Base-by-base conservation (phyloP, 2,888 invertebrate species). In the Congeria kusceri region DNA sequence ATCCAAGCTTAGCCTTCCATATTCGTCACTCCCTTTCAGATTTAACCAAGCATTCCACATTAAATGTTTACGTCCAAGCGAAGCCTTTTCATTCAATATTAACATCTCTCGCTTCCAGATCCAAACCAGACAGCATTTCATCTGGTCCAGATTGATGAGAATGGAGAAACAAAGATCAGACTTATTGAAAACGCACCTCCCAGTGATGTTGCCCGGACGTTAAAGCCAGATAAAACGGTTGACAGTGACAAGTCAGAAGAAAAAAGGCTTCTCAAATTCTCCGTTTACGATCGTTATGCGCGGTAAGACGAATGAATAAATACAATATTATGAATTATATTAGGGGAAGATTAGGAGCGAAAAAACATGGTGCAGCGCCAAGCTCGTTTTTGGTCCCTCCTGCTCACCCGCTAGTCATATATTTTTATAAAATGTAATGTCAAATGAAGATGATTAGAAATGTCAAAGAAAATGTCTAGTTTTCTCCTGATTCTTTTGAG, bases 261-360 rank as follows among this genome's bases (percentile, higher is more conserved):
- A 62, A 67, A 18, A 39, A 72, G 18, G 11, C 58, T 2, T 59
- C 53, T 78, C 1, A 68, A 39, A 25, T 82, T 82, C 58, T 65
- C 74, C 15, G 64, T 82, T 1, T 82, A 69, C 66, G 82, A 82
- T 29, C 71, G 47, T 39, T 49, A 49, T 9, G 65, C 72, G 5
- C 75, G 82, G 82, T 82, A 73, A 23, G 53, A 32, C 29, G 25
- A n/a, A n/a, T n/a, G n/a, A n/a, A n/a, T n/a, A n/a, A n/a, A n/a
- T n/a, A n/a, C n/a, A n/a, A n/a, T n/a, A n/a, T n/a, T n/a, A n/a
- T n/a, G n/a, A n/a, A n/a, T n/a, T n/a, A n/a, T n/a, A n/a, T n/a
- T n/a, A n/a, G n/a, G n/a, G n/a, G n/a, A n/a, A n/a, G n/a, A n/a
- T n/a, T n/a, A n/a, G n/a, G n/a, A n/a, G n/a, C n/a, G n/a, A n/a